Conservation (phyloP, 2,113 vertebrate species). For the Rhea pennata region DNA sequence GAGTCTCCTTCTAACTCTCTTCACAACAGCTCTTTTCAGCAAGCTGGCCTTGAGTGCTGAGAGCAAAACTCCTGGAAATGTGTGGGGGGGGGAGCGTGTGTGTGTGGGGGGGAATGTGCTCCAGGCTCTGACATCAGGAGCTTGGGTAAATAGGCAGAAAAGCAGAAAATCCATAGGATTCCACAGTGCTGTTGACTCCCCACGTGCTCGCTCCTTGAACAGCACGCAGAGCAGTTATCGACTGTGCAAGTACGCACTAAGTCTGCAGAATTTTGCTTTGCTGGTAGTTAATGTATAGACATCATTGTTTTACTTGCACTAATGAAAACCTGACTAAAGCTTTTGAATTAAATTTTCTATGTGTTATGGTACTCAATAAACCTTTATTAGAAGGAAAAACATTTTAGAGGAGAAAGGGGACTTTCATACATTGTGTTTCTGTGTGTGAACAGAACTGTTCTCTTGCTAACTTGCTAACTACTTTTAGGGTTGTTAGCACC, state of each 20-base stretch:
- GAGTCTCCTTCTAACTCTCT: background rate
- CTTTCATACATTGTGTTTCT: background rate
- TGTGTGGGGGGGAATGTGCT: background rate
- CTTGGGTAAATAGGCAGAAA: background rate
- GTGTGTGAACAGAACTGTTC: background rate
- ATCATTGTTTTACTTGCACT: background rate
- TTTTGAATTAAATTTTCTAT: background rate
- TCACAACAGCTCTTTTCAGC: background rate
- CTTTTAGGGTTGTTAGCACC: background rate
- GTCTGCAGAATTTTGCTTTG: background rate
- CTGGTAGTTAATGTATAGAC: background rate
- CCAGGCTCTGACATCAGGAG: background rate
- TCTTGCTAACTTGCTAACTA: background rate
- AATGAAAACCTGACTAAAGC: background rate
- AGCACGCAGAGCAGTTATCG: background rate
- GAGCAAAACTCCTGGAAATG: too few relatives aligned
- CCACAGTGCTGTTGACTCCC: background rate
- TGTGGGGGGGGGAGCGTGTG: too few relatives aligned
- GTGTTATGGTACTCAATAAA: background rate
- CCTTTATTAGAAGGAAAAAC: background rate
- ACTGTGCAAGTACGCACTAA: background rate
- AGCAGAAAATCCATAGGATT: background rate
- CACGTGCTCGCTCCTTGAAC: background rate
- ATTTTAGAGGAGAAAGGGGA: too few relatives aligned
- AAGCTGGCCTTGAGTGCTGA: background rate